Percentiles rank a stretch among this genome's conserved stretches.
Evolutionary conservation across 1,140 invertebrate species (phyloP).

Genomic region (Drosophila miranda): DNA sequence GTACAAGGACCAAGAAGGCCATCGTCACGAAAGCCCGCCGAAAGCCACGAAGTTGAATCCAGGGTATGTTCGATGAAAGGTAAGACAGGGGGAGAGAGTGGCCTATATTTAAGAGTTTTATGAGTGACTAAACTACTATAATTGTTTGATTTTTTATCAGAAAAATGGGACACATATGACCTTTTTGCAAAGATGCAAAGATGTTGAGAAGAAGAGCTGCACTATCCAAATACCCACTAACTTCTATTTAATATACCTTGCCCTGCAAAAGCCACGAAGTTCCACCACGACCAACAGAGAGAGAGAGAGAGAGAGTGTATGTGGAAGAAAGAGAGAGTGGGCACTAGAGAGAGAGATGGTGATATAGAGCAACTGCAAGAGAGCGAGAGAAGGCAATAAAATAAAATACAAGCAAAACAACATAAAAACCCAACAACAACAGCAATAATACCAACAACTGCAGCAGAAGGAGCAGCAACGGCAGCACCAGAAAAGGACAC

Average conservation of each 20-base stretch:
- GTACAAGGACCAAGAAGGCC: conserved; percentile 63
- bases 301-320: neutral
- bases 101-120: too few species aligned
- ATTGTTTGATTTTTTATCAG: too few species aligned
- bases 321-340: conserved; percentile 36
- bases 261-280: neutral
- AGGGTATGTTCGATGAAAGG: too few species aligned
- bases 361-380: conserved; percentile 24
- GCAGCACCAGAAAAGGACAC: conserved; percentile 43
- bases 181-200: too few species aligned
- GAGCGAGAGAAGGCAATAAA: conserved; percentile 61
- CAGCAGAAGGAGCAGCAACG: conserved; percentile 42
- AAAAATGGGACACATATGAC: too few species aligned
- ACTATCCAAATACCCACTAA: too few species aligned
- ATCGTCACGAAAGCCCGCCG: conserved; percentile 29
- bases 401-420: conserved; percentile 81
- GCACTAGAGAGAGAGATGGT: conserved; percentile 29
- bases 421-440: conserved; percentile 65
- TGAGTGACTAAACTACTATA: too few species aligned
- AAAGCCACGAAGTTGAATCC: conserved; percentile 15
- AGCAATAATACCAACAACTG: conserved; percentile 53
- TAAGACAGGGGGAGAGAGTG: too few species aligned
- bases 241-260: too few species aligned
- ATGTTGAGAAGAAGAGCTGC: too few species aligned
- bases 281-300: conserved; percentile 21